Evolutionary conservation across 2,113 vertebrate species (phyloP).

Genomic region (Formicarius rufipectus): DNA sequence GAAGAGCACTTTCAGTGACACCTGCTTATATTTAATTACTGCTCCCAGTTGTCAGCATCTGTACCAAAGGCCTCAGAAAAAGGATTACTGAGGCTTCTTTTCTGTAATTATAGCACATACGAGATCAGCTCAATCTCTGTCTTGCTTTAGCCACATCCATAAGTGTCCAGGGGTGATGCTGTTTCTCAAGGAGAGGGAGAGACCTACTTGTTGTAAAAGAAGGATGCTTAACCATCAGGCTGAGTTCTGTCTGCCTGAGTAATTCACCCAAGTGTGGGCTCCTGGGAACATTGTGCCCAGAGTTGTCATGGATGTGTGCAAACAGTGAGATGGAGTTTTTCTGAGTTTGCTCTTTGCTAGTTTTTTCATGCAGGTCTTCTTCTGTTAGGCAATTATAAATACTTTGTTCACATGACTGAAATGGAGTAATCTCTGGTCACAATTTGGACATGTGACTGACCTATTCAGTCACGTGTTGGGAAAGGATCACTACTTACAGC

Average conservation of each 20-base stretch:
- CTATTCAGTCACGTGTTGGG: conserved; percentile 16
- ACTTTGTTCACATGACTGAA: conserved; percentile 27
- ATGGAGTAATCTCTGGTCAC: conserved; percentile 5
- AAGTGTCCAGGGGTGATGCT: neutral
- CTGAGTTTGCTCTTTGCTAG: neutral
- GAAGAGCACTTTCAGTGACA: neutral
- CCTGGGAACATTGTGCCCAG: neutral
- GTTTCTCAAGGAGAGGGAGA: neutral
- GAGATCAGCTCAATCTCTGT: neutral
- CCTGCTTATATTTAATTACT: neutral
- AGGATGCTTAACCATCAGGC: neutral
- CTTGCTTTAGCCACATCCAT: neutral
- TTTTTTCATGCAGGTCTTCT: neutral
- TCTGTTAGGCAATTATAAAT: neutral
- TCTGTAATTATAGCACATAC: neutral
- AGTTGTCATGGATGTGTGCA: neutral
- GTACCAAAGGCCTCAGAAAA: neutral
- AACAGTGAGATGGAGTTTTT: neutral
- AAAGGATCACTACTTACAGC: neutral
- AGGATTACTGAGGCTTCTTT: neutral
- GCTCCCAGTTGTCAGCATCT: neutral
- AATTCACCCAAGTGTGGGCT: neutral
- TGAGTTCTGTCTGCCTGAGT: neutral
- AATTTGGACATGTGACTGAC: conserved; percentile 37
- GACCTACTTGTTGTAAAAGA: neutral